phyloP scores from a whole-genome alignment of 2,797 vertebrate genomes.

The Hydrocynus forskahlii region DNA sequence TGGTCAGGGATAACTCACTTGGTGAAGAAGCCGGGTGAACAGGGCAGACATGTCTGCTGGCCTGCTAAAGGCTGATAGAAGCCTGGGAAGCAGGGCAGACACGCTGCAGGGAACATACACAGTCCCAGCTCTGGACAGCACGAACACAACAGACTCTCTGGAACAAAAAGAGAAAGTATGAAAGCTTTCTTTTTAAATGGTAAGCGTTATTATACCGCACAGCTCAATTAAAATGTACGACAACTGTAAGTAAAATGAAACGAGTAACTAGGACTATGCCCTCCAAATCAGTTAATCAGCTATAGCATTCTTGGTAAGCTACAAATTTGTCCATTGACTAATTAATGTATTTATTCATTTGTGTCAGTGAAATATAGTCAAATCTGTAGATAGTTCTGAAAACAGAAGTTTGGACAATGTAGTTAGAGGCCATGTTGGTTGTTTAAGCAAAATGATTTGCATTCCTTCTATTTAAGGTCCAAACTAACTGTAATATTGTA shows the following conservation, averaged over 20 bases:
- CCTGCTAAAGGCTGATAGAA: slow-evolving; percentile 80
- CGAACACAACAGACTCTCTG: slow-evolving; percentile 79
- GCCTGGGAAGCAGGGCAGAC: slow-evolving; percentile 77
- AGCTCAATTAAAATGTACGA: neutral
- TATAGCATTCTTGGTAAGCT: too few species aligned
- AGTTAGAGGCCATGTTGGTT: neutral
- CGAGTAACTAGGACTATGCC: too few species aligned
- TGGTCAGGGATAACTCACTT: slow-evolving; percentile 73
- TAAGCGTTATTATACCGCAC: neutral
- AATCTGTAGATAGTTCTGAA: neutral
- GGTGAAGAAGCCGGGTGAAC: slow-evolving; percentile 78
- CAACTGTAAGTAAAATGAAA: neutral
- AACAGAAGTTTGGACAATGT: neutral
- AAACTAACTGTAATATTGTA: too few species aligned
- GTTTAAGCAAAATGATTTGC: too few species aligned
- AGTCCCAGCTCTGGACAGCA: slow-evolving; percentile 77
- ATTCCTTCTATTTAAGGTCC: too few species aligned
- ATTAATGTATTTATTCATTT: neutral
- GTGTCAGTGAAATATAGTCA: neutral
- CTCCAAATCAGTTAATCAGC: too few species aligned
- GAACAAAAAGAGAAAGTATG: neutral
- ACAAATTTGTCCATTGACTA: neutral
- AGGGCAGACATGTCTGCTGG: slow-evolving; percentile 80
- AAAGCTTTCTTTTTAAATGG: neutral
- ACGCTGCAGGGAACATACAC: slow-evolving; percentile 76